Evolutionary conservation across 2,797 vertebrate species (phyloP), one percentile per base, ranked within the genome.

Genomic region (Malacoraja senta): DNA sequence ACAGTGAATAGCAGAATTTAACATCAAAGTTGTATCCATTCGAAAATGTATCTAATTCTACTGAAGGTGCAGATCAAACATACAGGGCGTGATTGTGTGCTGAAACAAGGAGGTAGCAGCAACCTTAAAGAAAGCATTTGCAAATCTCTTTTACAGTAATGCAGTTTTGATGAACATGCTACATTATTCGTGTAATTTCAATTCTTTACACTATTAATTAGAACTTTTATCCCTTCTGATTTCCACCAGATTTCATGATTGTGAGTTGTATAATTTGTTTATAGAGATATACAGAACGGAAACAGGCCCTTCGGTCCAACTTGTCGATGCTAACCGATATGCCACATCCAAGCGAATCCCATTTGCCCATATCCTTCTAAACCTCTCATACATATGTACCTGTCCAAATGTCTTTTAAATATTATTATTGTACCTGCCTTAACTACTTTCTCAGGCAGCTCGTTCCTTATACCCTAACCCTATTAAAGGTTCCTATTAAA

Each of bases 101-200:
- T 61, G 53, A 29, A 44, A 26, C 13, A 71, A 19, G 26, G 12
- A 65, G 17, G 13, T 63, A 8, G 26, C 58, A 86, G 29, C 29
- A 71, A 71, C 12, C 68, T 19, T 71, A 71, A 17, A 86, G 3
- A 61, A 21, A 15, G 68, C 68, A 86, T 17, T 86, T 86, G 29
- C 29, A 86, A 63, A 61, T 61, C 29, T 3, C 44, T 84, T 26
- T 63, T n/a, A 63, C 12, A 63, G 26, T 19, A 71, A 26, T 63
- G 58, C 13, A n/a, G 19, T 65, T 65, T n/a, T 32, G 83, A 86
- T 63, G 58, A 86, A 7, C 15, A 84, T 26, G 15, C 81, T n/a
- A 84, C 29, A 86, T 65, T 86, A 86, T 65, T 32, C 15, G 29
- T 84, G 53, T 13, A 84, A 84, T 84, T 63, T n/a, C 81, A 84